Evolutionary conservation across 2,888 invertebrate species (phyloP).

Genomic region (Drosophila robusta): DNA sequence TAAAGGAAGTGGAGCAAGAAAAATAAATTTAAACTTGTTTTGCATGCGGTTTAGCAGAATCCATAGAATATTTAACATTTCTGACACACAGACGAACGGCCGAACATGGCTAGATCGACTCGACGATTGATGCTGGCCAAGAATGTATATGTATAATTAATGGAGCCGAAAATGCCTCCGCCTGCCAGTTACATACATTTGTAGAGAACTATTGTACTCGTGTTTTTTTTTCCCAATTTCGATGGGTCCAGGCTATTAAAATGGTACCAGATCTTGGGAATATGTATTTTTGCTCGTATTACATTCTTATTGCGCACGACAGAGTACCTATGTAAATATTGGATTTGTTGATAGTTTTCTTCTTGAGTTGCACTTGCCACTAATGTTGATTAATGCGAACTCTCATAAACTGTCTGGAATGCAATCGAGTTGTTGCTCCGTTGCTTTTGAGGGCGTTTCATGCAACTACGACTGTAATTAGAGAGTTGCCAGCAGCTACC

Average conservation of each 20-base stretch:
- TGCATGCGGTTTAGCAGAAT: too few species aligned
- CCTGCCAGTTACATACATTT: too few species aligned
- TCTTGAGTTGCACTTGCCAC: slow-evolving; percentile 5
- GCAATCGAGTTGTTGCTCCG: slow-evolving; percentile 1
- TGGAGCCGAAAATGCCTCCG: too few species aligned
- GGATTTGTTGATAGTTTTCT: slow-evolving; percentile 2
- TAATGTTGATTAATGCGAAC: slow-evolving; percentile 4
- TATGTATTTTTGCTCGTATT: background rate
- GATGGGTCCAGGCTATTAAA: background rate
- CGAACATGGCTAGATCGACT: too few species aligned
- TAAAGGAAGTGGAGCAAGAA: too few species aligned
- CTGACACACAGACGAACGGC: too few species aligned
- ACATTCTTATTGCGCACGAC: background rate
- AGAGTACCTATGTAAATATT: background rate
- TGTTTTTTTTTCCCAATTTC: too few species aligned
- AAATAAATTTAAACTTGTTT: too few species aligned
- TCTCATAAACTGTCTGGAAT: background rate
- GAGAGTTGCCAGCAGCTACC: slow-evolving; percentile 18
- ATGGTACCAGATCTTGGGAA: background rate
- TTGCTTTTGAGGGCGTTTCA: slow-evolving; percentile 22
- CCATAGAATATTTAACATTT: too few species aligned
- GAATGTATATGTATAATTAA: too few species aligned
- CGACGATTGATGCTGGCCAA: too few species aligned
- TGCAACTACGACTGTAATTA: slow-evolving; percentile 34
- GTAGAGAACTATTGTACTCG: too few species aligned